A percentile compares a stretch with the other conserved stretches of the same genome.
These are phyloP conservation scores for Campylomormyrus numenius DNA, from an alignment of 2,113 vertebrate genomes.

Conservation along the genomic window DNA sequence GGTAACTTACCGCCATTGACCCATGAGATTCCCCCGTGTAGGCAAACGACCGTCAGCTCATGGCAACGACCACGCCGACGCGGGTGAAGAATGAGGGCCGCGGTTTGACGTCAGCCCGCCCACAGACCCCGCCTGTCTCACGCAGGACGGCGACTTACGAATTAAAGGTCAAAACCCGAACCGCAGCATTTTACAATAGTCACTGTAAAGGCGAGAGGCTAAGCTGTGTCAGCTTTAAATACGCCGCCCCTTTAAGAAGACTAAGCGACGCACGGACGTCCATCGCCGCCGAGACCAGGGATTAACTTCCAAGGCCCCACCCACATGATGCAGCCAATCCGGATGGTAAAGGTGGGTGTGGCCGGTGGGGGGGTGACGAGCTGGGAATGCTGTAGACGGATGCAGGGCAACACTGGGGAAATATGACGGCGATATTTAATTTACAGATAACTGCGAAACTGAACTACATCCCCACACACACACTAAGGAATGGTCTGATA, in stretches of 20 bases:
- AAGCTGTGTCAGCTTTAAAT: neutral
- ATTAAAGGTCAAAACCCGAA: neutral
- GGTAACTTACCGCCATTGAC: neutral
- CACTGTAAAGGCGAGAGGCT: neutral
- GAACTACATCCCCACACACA: neutral
- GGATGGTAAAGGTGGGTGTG: constrained; percentile 23
- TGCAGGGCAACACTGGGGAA: neutral
- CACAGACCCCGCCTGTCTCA: neutral
- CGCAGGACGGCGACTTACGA: neutral
- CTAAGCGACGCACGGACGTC: constrained; percentile 9
- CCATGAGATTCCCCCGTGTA: neutral
- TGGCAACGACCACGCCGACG: neutral
- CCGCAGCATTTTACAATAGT: neutral
- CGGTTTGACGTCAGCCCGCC: neutral
- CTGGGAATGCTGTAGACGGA: neutral
- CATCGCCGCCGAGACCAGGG: constrained; percentile 27
- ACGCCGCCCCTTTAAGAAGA: neutral
- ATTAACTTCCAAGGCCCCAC: constrained; percentile 18
- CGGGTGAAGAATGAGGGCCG: neutral
- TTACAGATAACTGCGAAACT: neutral
- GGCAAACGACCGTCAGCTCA: neutral
- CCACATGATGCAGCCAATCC: constrained; percentile 37
- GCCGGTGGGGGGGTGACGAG: neutral
- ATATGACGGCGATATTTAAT: neutral
- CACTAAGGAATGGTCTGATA: neutral